Evolutionary conservation across 2,113 vertebrate species (phyloP).

Genomic region (rat (Rattus norvegicus)): DNA sequence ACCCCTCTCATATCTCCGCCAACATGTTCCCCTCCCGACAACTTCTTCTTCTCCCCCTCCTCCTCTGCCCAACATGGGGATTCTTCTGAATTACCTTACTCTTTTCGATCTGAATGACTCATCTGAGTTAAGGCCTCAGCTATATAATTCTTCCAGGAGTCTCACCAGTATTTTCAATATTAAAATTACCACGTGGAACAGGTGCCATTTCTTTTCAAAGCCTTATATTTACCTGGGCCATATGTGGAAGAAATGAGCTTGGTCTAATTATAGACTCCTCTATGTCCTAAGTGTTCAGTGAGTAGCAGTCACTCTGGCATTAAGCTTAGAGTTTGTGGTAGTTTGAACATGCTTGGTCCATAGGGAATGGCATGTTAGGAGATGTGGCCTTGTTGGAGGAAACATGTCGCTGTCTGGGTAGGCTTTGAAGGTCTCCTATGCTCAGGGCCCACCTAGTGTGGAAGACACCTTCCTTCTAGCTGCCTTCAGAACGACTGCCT

Average conservation of each 20-base stretch:
- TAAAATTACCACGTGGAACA: conserved; percentile 87
- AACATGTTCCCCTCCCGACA: not conserved
- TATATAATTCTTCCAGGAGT: conserved; percentile 90
- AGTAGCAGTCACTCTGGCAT: not conserved
- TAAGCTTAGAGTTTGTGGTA: not conserved
- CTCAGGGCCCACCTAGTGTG: no score
- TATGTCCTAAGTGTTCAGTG: no score
- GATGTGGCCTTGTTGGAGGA: no score
- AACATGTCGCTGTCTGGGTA: no score
- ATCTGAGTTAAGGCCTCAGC: conserved; percentile 85
- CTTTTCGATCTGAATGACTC: not conserved
- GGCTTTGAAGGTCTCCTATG: no score
- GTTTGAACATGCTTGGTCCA: not conserved
- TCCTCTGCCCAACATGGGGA: not conserved
- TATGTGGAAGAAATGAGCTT: conserved; percentile 94
- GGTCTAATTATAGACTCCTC: conserved; percentile 88
- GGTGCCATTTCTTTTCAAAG: conserved; percentile 90
- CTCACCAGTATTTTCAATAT: conserved; percentile 91
- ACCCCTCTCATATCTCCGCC: not conserved
- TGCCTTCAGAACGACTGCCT: no score
- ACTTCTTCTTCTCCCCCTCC: not conserved
- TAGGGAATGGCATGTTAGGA: no score
- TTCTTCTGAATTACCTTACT: not conserved
- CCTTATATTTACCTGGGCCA: conserved; percentile 92
- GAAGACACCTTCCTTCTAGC: no score